Evolutionary conservation across 2,888 invertebrate species (phyloP).

Genomic region (Gastracanthus pulcherrimus): DNA sequence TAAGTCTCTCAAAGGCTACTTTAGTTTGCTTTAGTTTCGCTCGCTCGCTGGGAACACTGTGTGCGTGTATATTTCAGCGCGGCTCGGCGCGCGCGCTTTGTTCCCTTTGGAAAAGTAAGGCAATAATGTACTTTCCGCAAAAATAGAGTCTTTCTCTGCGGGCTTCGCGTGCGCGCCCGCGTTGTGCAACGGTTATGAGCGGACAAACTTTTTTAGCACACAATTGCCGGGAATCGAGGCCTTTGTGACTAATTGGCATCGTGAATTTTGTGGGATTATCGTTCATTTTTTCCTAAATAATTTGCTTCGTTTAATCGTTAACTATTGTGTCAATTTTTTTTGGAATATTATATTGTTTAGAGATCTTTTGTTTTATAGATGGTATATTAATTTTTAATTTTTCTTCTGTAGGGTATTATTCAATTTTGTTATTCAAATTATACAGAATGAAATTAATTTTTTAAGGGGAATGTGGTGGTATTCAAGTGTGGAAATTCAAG

Average conservation of each 20-base stretch:
- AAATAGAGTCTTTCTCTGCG: slow-evolving; percentile 17
- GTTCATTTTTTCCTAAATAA: neutral
- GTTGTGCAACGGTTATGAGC: neutral
- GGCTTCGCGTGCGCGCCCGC: neutral
- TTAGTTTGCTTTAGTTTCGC: slow-evolving; percentile 51
- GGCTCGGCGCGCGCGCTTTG: slow-evolving; percentile 11
- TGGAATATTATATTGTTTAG: no score
- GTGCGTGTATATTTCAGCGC: slow-evolving; percentile 44
- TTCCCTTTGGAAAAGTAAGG: slow-evolving; percentile 32
- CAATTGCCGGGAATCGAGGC: neutral
- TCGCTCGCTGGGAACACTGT: slow-evolving; percentile 10
- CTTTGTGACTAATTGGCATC: slow-evolving; percentile 1
- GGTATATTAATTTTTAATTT: no score
- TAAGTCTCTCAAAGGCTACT: slow-evolving; percentile 52
- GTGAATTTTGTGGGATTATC: neutral
- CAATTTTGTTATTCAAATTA: no score
- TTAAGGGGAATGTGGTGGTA: no score
- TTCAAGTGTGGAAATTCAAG: no score
- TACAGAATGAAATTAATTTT: no score
- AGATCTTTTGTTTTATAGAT: no score
- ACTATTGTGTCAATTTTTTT: no score
- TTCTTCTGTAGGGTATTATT: no score
- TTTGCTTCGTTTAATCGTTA: no score
- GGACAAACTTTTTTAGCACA: neutral
- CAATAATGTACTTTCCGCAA: slow-evolving; percentile 38